These are phyloP conservation scores for Lycopodina hypogea DNA, from an alignment of 37 sponge, comb jelly and placozoan genomes.

Conservation along the genomic window DNA sequence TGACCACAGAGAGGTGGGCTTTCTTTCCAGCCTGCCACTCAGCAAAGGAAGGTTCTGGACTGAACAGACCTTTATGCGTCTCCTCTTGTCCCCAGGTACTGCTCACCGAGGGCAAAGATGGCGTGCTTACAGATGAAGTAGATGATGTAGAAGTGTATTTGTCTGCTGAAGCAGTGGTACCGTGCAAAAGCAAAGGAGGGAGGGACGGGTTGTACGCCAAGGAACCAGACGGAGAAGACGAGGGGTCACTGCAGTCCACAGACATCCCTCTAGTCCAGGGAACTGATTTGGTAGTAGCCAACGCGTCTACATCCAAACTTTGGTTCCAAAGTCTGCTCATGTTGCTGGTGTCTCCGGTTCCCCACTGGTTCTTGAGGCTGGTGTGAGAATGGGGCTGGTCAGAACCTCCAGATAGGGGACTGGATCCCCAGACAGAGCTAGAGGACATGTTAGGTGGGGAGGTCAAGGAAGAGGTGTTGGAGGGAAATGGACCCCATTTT, in stretches of 20 bases:
- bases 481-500: background rate
- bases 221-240: conserved; percentile 7
- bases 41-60: conserved; percentile 48
- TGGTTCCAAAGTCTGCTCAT: conserved; percentile 6
- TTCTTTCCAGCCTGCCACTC: conserved; percentile 73
- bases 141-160: background rate
- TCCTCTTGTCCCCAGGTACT: conserved; percentile 31
- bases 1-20: conserved; percentile 44
- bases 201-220: background rate
- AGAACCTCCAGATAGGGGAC: background rate
- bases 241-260: background rate
- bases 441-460: conserved; percentile 13
- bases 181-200: background rate
- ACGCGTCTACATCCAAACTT: background rate
- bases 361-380: conserved; percentile 3
- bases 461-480: background rate
- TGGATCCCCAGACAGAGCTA: conserved; percentile 5
- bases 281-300: background rate
- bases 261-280: background rate
- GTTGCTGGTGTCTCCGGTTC: background rate
- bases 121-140: background rate
- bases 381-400: background rate
- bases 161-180: background rate
- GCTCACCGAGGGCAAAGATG: background rate
- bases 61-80: background rate